A percentile compares a stretch with the other conserved stretches of the same genome.
Conservation (phyloP, 2,113 vertebrate genomes). For the Pteruthius melanotis region DNA sequence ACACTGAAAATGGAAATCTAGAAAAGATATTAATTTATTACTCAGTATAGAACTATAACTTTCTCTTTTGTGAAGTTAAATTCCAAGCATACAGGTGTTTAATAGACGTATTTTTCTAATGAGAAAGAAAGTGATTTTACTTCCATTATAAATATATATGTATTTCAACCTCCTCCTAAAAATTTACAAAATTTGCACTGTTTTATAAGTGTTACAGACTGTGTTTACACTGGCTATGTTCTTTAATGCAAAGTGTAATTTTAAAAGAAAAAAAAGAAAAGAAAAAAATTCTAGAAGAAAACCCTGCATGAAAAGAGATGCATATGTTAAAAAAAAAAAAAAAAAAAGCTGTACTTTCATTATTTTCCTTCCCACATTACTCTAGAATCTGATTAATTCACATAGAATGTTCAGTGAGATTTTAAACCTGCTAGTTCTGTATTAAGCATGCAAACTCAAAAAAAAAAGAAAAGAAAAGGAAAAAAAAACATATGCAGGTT, state of each 20-base stretch:
- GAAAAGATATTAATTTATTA: constrained; percentile 44
- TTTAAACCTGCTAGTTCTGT: constrained; percentile 72
- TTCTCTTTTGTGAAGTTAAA: constrained; percentile 59
- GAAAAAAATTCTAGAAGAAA: constrained; percentile 19
- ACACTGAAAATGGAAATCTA: constrained; percentile 36
- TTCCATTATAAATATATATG: constrained; percentile 55
- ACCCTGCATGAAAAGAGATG: constrained; percentile 72
- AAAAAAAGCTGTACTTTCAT: constrained; percentile 64
- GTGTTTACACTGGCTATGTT: constrained; percentile 74
- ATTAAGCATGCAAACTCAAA: constrained; percentile 72
- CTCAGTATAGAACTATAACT: constrained; percentile 37
- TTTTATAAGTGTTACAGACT: constrained; percentile 71
- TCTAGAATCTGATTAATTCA: constrained; percentile 65
- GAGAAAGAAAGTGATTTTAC: constrained; percentile 61
- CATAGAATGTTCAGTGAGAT: constrained; percentile 66
- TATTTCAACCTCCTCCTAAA: constrained; percentile 60
- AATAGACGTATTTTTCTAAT: constrained; percentile 65
- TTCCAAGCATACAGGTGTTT: constrained; percentile 50
- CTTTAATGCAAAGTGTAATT: constrained; percentile 71
- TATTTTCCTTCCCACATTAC: constrained; percentile 67
- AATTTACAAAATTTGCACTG: constrained; percentile 64
- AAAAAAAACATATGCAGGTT: constrained; percentile 24
- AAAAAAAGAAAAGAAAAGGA: background rate
- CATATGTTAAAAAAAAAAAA: background rate
- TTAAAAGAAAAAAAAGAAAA: background rate